These are phyloP conservation scores for Ditula angustiorana DNA, from an alignment of 2,888 invertebrate species.

Conservation along the genomic window DNA sequence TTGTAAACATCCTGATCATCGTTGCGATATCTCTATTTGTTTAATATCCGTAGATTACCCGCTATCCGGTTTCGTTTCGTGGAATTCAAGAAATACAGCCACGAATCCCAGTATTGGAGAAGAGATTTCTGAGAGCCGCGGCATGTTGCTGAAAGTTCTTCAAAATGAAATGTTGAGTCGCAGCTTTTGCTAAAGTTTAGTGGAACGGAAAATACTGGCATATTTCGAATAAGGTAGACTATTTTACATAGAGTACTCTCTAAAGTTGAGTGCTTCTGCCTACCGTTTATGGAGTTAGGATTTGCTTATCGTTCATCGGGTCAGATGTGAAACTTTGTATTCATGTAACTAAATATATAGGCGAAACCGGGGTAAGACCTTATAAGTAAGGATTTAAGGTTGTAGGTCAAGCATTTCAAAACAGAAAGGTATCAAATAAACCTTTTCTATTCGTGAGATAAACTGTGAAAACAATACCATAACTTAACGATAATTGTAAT, in stretches of 20 bases:
- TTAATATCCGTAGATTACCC: slow-evolving; percentile 41
- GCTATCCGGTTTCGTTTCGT: slow-evolving; percentile 45
- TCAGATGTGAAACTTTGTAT: background rate
- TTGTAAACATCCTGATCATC: slow-evolving; percentile 21
- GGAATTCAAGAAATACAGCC: slow-evolving; percentile 48
- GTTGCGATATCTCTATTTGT: slow-evolving; percentile 31
- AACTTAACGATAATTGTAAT: no score
- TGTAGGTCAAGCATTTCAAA: no score
- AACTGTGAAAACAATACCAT: no score
- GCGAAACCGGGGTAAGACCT: no score
- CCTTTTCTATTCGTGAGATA: no score
- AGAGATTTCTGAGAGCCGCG: slow-evolving; percentile 29
- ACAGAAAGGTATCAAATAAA: no score
- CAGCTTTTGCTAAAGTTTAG: slow-evolving; percentile 36
- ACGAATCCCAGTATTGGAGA: slow-evolving; percentile 44
- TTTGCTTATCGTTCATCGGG: slow-evolving; percentile 1
- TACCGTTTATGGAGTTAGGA: slow-evolving; percentile 15
- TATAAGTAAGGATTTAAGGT: no score
- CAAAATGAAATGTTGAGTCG: slow-evolving; percentile 34
- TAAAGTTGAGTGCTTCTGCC: slow-evolving; percentile 31
- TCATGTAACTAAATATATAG: background rate
- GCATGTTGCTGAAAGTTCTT: slow-evolving; percentile 25
- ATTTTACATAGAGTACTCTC: slow-evolving; percentile 27
- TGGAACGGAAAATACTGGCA: slow-evolving; percentile 33
- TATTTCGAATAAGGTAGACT: slow-evolving; percentile 33